A percentile compares a stretch with the other conserved stretches of the same genome.
phyloP scores from a whole-genome alignment of 92 coral and sea anemone genomes.

The Galaxea fascicularis region DNA sequence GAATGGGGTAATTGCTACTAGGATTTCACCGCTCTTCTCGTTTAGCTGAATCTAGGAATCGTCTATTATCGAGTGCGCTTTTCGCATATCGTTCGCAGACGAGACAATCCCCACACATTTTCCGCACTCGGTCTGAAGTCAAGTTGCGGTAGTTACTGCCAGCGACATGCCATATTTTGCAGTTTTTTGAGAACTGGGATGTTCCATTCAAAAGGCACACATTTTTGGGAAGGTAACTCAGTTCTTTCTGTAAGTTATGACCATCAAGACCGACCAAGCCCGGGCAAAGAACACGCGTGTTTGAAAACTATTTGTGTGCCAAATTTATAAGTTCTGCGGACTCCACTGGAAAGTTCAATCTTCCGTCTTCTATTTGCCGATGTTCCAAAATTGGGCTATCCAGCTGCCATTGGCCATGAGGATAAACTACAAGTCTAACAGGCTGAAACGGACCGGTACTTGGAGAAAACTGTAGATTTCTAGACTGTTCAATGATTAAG shows the following conservation, averaged over 20 bases:
- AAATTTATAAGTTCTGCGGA: background rate
- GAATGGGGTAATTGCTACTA: constrained; percentile 20
- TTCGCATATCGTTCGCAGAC: background rate
- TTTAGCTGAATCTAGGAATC: background rate
- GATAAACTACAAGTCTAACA: background rate
- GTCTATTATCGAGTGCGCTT: background rate
- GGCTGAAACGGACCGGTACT: constrained; percentile 10
- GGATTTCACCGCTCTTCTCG: constrained; percentile 19
- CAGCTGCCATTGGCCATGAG: background rate
- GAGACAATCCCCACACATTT: constrained; percentile 2
- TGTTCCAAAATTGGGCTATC: constrained; percentile 8
- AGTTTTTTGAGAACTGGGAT: background rate
- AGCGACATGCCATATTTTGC: background rate
- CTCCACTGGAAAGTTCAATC: background rate
- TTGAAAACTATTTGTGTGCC: background rate
- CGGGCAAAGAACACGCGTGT: background rate
- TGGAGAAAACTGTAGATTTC: constrained; percentile 16
- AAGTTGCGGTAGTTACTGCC: background rate
- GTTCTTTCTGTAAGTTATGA: background rate
- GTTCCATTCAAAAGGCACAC: background rate
- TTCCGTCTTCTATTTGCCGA: background rate
- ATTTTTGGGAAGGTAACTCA: background rate
- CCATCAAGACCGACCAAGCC: background rate
- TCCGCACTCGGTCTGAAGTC: background rate
- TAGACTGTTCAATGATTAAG: constrained; percentile 5